These are phyloP conservation scores for Sebastes hubbsi DNA, from an alignment of 2,797 vertebrate genomes.

Conservation along the genomic window DNA sequence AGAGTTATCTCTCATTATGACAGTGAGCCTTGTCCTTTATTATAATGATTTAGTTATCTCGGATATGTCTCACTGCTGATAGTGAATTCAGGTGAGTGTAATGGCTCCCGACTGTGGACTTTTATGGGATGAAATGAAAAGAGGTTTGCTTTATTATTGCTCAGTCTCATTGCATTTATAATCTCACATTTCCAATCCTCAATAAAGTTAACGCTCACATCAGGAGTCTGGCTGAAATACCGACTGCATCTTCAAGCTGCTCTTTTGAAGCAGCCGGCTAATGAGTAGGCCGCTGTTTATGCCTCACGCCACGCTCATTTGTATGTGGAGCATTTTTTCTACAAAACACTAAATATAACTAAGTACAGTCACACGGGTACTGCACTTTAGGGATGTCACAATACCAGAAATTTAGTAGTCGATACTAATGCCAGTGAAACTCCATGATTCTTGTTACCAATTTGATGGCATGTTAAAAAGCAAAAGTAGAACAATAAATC, in stretches of 20 bases:
- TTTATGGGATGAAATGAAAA: constrained; percentile 29
- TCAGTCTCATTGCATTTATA: constrained; percentile 27
- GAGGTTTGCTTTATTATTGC: constrained; percentile 27
- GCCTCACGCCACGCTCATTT: not conserved
- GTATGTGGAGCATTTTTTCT: not conserved
- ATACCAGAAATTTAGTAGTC: too few relatives aligned
- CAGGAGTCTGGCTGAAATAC: constrained; percentile 18
- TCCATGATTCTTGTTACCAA: too few relatives aligned
- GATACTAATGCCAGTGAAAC: too few relatives aligned
- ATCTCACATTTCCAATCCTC: constrained; percentile 41
- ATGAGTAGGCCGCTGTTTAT: constrained; percentile 9
- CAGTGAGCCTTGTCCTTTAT: constrained; percentile 8
- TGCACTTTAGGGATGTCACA: too few relatives aligned
- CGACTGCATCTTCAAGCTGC: constrained; percentile 20
- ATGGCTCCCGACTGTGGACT: constrained; percentile 22
- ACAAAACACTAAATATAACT: not conserved
- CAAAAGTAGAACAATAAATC: too few relatives aligned
- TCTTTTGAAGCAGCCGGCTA: constrained; percentile 21
- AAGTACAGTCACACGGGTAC: not conserved
- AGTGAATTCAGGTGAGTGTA: constrained; percentile 19
- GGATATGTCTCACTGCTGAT: constrained; percentile 2
- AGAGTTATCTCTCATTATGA: constrained; percentile 25
- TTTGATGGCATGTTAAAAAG: too few relatives aligned
- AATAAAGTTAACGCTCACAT: constrained; percentile 39
- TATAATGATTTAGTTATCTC: constrained; percentile 6